Base-by-base conservation (phyloP, 2,113 vertebrate species). In the Coptodon bakossiorum region DNA sequence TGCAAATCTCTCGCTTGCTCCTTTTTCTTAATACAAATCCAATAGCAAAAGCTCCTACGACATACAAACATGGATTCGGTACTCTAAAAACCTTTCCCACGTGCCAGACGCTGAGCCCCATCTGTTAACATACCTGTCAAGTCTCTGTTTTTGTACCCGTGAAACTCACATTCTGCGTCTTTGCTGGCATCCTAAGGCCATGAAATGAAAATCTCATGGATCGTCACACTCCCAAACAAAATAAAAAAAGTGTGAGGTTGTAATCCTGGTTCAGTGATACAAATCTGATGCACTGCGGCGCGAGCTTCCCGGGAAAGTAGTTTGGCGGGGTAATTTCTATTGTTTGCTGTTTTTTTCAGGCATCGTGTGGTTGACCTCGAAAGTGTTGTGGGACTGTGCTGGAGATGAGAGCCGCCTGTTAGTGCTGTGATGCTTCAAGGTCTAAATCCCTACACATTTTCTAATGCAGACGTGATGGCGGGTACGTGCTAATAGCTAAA, bases 201-300 rank as follows among this genome's bases (percentile, higher is more conserved):
- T 88, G 85, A 91, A 82, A 89, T 81, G 83, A 71, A 86, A 84
- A 82, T 89, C 73, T 86, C 85, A 82, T 36, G 76, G 85, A 59
- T 71, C 17, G 34, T 89, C 89, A 87, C 82, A 76, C 84, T 22
- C 56, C 53, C 80, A 71, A 83, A 76, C 19, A 34, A 40, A 90
- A 81, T 27, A 52, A 80, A 57, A 56, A 52, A 56, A 24, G n/a
- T 48, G 43, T 11, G 27, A 68, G 45, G 53, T 79, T 87, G 66
- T 78, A 78, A 81, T 78, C 78, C 54, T 16, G 66, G 29, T 56
- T 85, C 63, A 34, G 14, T 52, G 81, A 86, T 45, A 31, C 48
- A 54, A 27, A n/a, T 81, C 56, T 14, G 78, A 86, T 27, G 78
- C 86, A 19, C 34, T 27, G 27, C 4, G 5, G 48, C n/a, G 54